Conservation (phyloP, 2,113 vertebrate species). For the Anthoscopus minutus region DNA sequence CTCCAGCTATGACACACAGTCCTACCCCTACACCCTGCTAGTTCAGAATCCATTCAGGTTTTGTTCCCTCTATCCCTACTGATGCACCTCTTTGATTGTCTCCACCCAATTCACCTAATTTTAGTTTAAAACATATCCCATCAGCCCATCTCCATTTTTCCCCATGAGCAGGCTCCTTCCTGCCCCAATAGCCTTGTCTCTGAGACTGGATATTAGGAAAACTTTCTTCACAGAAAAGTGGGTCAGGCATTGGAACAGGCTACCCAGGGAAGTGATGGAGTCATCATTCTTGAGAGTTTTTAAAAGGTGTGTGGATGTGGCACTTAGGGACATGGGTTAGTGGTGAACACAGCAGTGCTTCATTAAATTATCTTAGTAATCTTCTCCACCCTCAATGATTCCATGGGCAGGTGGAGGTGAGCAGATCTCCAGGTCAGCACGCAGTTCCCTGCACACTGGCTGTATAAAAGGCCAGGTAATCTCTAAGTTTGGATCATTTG, state of each 20-base stretch:
- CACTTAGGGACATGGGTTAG: neutral
- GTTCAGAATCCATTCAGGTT: neutral
- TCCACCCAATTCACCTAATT: neutral
- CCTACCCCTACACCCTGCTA: neutral
- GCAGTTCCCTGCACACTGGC: neutral
- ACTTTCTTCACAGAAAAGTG: neutral
- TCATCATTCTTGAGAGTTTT: neutral
- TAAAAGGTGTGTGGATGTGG: neutral
- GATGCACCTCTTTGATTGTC: neutral
- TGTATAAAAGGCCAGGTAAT: neutral
- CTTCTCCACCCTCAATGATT: neutral
- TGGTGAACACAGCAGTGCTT: neutral
- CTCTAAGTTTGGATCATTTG: neutral
- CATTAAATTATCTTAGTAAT: neutral
- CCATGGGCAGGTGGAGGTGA: neutral
- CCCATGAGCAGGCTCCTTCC: neutral
- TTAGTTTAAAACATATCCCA: neutral
- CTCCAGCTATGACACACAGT: neutral
- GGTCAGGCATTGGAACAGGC: neutral
- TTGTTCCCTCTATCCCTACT: neutral
- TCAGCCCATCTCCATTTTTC: neutral
- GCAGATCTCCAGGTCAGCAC: fast-evolving
- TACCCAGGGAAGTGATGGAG: neutral
- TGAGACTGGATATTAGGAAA: neutral
- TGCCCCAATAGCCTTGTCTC: neutral